Conservation (phyloP, 2,113 vertebrate species). For the Zosterops hypoxanthus region DNA sequence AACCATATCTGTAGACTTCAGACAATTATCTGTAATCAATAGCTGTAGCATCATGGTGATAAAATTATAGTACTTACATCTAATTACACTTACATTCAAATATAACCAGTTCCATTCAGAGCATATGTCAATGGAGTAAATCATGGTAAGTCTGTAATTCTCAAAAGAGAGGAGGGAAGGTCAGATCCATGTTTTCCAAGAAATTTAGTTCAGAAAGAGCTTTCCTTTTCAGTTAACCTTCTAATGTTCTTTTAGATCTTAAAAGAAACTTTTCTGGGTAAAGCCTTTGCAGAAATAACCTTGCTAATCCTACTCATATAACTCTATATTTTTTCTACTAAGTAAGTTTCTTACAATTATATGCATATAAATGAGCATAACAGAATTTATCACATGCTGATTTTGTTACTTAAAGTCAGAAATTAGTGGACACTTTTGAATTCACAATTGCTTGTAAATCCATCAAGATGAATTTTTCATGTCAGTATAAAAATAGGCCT, state of each 20-base stretch:
- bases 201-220: slow-evolving; percentile 55
- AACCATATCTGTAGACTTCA: slow-evolving; percentile 62
- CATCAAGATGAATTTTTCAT: neutral
- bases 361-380: neutral
- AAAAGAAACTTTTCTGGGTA: neutral
- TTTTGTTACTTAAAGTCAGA: neutral
- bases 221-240: slow-evolving; percentile 49
- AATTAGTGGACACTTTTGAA: neutral
- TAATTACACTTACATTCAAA: slow-evolving; percentile 79
- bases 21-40: slow-evolving; percentile 81
- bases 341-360: neutral
- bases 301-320: neutral
- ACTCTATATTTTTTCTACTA: neutral
- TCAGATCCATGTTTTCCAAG: slow-evolving; percentile 57
- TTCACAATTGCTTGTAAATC: slow-evolving; percentile 4
- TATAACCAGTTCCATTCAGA: slow-evolving; percentile 63
- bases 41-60: slow-evolving; percentile 74
- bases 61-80: slow-evolving; percentile 81
- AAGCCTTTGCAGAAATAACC: neutral
- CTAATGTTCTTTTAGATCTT: neutral
- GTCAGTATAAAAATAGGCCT: neutral
- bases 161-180: slow-evolving; percentile 17
- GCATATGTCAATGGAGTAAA: slow-evolving; percentile 70
- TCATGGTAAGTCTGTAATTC: slow-evolving; percentile 69
- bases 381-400: neutral